phyloP scores from a whole-genome alignment of 2,113 vertebrate genomes.

The Ramphastos sulfuratus region DNA sequence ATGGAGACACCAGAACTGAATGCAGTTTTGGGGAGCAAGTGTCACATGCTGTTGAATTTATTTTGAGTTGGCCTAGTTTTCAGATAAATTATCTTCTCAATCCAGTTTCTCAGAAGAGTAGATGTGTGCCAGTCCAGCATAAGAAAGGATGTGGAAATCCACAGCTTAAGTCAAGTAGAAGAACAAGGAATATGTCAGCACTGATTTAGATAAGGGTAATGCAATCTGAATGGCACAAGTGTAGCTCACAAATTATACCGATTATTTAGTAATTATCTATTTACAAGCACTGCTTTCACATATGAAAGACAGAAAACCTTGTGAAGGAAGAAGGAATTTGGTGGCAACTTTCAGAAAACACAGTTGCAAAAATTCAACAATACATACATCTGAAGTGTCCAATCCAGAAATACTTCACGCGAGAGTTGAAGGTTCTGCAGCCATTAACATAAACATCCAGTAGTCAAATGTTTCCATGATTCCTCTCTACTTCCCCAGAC shows the following conservation, averaged over 20 bases:
- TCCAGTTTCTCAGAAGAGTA: neutral
- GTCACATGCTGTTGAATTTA: neutral
- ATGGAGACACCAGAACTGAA: no score
- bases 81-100: neutral
- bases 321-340: neutral
- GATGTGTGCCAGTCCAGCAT: neutral
- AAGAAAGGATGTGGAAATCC: neutral
- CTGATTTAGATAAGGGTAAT: neutral
- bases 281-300: neutral
- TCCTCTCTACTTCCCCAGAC: neutral
- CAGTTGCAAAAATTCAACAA: neutral
- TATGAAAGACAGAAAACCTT: neutral
- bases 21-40: no score
- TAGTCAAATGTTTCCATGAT: neutral
- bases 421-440: neutral
- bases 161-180: neutral
- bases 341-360: neutral
- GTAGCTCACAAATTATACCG: neutral
- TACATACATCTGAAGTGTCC: neutral
- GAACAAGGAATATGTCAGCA: neutral
- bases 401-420: neutral
- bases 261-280: neutral
- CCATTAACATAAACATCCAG: accelerated
- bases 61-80: neutral
- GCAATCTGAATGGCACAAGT: neutral